Base-by-base conservation (phyloP, 2,888 invertebrate species). In the Cheilosia soror region DNA sequence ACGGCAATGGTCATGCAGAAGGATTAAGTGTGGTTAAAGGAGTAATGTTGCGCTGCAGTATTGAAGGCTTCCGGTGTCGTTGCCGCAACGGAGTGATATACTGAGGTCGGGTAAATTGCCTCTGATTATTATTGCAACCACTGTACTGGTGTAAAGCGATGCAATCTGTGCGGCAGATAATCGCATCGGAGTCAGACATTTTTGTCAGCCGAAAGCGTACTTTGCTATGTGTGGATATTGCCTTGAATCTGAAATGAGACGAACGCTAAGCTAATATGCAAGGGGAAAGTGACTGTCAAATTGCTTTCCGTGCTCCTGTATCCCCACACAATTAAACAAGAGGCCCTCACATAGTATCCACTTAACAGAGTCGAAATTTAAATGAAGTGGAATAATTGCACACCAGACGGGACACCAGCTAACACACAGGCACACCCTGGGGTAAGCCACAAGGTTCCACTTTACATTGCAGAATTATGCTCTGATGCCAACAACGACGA, bases 321-420 rank as follows among this genome's bases (percentile, higher is more conserved):
- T 29, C 51, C 58, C 31, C 53, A 44, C 29, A 13, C 71, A 44
- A 37, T 71, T 58, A 57, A 44, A 25, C n/a, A 11, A 15, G 37
- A 49, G 37, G 25, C 5, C n/a, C 25, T 25, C 33, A 37, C 31
- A 20, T 9, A 0, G 27, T 51, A 15, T 6, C 55, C 66, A 68
- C 77, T 77, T 65, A 31, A 47, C 20, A 82, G 65, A 76, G 65
- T 60, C 76, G 11, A 65, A 76, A 76, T 82, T 71, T 76, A 76
- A 82, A 82, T 77, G 77, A 77, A 82, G 71, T 66, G 66, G 66
- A 82, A 82, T 82, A 82, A 82, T 76, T 76, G 71, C 53, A n/a
- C 47, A 66, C 40, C 57, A 33, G 27, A 20, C 6, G 55, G 9
- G 15, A n/a, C 15, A n/a, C n/a, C 5, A 13, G 9, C 13, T 7